phyloP scores from a whole-genome alignment of 2,113 vertebrate species.

The Gorsachius goisagi region DNA sequence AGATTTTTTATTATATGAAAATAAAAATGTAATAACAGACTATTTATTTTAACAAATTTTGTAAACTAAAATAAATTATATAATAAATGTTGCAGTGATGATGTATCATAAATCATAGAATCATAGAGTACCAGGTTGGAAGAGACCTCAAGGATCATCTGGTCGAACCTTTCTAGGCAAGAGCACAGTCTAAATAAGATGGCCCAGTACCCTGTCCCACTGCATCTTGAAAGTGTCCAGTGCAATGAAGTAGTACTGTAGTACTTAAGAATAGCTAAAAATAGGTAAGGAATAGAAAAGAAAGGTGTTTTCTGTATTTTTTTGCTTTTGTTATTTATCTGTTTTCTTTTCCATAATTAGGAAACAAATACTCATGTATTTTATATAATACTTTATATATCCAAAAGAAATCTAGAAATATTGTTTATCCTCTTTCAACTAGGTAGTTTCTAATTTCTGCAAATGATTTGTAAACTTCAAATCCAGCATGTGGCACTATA shows the following conservation, averaged over 20 bases:
- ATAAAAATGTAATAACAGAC: not conserved
- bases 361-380: not conserved
- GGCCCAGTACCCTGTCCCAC: too few species aligned
- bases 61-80: not conserved
- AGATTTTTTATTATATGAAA: not conserved
- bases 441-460: not conserved
- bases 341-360: not conserved
- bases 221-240: too few species aligned
- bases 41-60: not conserved
- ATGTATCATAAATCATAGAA: too few species aligned
- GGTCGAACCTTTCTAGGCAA: too few species aligned
- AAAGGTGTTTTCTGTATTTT: not conserved
- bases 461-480: not conserved
- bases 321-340: not conserved
- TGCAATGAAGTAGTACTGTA: not conserved
- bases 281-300: not conserved
- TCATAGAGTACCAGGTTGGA: too few species aligned
- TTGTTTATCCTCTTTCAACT: not conserved
- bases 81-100: not conserved
- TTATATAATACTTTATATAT: not conserved
- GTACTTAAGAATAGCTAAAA: not conserved
- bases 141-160: too few species aligned
- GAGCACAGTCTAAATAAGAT: too few species aligned
- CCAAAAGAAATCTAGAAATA: not conserved
- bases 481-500: not conserved